A percentile compares a stretch with the other conserved stretches of the same genome.
Conservation (phyloP, 2,113 vertebrate species). For the Cyanoderma ruficeps region DNA sequence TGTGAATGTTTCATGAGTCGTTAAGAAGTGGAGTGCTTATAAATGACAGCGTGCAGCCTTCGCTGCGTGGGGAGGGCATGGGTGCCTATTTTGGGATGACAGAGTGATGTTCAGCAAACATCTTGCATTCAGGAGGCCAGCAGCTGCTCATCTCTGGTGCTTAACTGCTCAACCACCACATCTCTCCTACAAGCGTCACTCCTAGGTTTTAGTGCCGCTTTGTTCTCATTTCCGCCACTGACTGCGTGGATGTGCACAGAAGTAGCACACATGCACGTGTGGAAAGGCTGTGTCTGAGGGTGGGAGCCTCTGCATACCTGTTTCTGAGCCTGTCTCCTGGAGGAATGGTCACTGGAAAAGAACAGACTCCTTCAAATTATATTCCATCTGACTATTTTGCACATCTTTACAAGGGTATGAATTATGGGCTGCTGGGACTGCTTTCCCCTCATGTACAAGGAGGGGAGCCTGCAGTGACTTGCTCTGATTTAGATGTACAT, state of each 20-base stretch:
- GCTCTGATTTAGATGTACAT: not conserved
- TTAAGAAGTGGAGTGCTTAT: not conserved
- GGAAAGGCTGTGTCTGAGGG: not conserved
- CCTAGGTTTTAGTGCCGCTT: not conserved
- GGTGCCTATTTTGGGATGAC: constrained; percentile 16
- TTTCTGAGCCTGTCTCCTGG: not conserved
- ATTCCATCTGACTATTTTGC: not conserved
- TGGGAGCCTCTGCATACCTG: not conserved
- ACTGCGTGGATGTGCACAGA: not conserved
- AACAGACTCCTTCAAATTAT: not conserved
- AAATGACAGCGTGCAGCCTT: not conserved
- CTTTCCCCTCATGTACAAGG: rapidly evolving
- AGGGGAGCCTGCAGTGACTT: not conserved
- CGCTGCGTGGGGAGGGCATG: not conserved
- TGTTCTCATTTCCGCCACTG: not conserved
- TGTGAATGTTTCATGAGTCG: constrained; percentile 4
- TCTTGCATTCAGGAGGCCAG: not conserved
- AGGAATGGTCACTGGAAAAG: not conserved
- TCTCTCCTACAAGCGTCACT: not conserved
- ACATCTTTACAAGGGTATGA: not conserved
- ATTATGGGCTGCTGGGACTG: not conserved
- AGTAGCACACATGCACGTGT: rapidly evolving
- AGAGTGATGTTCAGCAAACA: not conserved
- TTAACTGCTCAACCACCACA: not conserved
- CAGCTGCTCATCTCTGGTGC: constrained; percentile 20